Evolutionary conservation across 2,888 invertebrate genomes (phyloP).

Genomic region (Philhelius pedissequus): DNA sequence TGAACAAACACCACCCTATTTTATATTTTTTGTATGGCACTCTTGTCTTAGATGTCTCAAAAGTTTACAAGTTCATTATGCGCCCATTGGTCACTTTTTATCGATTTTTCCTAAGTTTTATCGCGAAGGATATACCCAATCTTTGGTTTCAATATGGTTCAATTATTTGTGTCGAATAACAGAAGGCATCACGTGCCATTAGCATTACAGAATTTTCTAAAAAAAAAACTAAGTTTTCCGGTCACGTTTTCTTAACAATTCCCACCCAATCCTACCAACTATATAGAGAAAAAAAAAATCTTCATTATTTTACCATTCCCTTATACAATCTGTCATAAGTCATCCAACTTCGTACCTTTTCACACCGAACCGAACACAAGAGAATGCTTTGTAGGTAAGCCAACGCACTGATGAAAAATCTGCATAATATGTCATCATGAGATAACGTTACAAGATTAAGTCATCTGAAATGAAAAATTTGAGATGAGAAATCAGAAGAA

Average conservation of each 20-base stretch:
- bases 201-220: neutral
- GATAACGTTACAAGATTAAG: constrained; percentile 34
- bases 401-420: constrained; percentile 5
- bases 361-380: neutral
- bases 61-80: neutral
- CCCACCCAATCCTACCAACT: neutral
- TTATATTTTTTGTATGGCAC: neutral
- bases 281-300: neutral
- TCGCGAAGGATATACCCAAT: neutral
- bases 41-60: neutral
- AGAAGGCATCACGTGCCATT: constrained; percentile 15
- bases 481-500: neutral
- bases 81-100: neutral
- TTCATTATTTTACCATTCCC: constrained; percentile 3
- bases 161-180: neutral
- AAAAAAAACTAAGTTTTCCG: neutral
- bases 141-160: neutral
- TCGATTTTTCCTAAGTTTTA: neutral
- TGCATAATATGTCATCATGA: constrained; percentile 5
- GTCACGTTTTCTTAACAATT: constrained; percentile 16
- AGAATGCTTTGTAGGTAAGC: neutral
- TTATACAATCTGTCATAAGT: neutral
- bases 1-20: too few species aligned
- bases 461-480: constrained; percentile 44
- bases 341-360: constrained; percentile 2